Evolutionary conservation across 23 tunicate genomes (phyloP), one percentile per base, ranked within the genome.

Genomic region (Halocynthia roretzi): DNA sequence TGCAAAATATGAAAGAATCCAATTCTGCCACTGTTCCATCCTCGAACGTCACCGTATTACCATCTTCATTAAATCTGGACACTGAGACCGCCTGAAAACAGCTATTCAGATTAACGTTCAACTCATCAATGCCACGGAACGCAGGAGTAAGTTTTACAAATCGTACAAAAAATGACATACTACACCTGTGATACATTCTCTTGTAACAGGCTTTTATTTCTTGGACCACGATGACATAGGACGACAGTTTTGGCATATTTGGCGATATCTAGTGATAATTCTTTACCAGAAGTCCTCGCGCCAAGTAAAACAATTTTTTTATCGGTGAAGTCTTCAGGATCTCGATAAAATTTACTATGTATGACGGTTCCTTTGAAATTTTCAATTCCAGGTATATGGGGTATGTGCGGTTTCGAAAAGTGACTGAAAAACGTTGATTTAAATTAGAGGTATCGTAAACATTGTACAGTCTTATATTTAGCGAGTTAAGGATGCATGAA

Each of bases 261-360:
- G 21, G 72, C 49, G 21, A 91, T 1, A 15, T 86, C 79, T 31
- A 91, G 9, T 5, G 97, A 70, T 7, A 91, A 85, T 54, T 91
- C 97, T 49, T 52, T 52, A 5, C 90, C 97, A 31, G 97, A 91
- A 60, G 90, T 21, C 56, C 61, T 74, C 5, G 87, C 90, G 6
- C 97, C 97, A 57, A 91, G 63, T 5, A 91, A 22, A 56, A 91
- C 83, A 21, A 91, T 90, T 18, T 65, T 55, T 71, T 80, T 52
- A 20, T 71, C 81, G 10, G 67, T 40, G 67, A 65, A 91, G 14
- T 76, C 77, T 6, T 81, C 77, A 23, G 87, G 84, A 6, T 8
- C 22, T 68, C 97, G 67, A 50, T 81, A 85, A 2, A 77, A 51
- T 72, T 81, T 86, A 64, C 90, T 85, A 76, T 91, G 97, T 23